These are phyloP conservation scores for Protaetia brevitarsis DNA, from an alignment of 1,140 invertebrate genomes.

Conservation along the genomic window DNA sequence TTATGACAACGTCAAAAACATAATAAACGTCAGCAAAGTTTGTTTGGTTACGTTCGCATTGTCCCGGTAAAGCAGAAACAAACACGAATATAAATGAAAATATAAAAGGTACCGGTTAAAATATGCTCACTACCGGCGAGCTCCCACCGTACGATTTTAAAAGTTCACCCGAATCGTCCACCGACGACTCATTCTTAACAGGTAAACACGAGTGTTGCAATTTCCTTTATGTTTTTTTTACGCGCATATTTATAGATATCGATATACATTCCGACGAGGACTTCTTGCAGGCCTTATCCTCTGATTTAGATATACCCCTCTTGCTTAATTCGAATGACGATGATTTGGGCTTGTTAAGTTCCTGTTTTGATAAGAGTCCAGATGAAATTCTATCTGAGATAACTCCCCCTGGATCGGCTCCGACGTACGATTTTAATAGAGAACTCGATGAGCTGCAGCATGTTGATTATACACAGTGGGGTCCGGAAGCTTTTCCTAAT, in stretches of 20 bases:
- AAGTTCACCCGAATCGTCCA: slow-evolving; percentile 40
- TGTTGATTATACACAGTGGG: slow-evolving; percentile 33
- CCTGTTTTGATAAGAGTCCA: slow-evolving; percentile 40
- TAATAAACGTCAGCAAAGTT: slow-evolving; percentile 22
- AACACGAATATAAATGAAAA: background rate
- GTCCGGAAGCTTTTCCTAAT: slow-evolving; percentile 28
- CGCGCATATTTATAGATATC: slow-evolving; percentile 25
- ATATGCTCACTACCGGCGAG: slow-evolving; percentile 30
- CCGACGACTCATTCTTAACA: slow-evolving; percentile 36
- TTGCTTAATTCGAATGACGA: slow-evolving; percentile 41
- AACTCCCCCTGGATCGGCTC: slow-evolving; percentile 21
- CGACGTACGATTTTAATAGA: slow-evolving; percentile 28
- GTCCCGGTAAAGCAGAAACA: background rate
- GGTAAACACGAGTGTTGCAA: slow-evolving; percentile 26
- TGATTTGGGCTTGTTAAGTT: slow-evolving; percentile 42
- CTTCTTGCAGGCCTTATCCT: slow-evolving; percentile 42
- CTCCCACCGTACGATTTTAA: slow-evolving; percentile 34
- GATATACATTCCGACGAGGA: slow-evolving; percentile 42
- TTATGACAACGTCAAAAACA: background rate
- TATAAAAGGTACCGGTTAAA: background rate
- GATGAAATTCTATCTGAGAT: slow-evolving; percentile 44
- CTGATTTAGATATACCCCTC: slow-evolving; percentile 43
- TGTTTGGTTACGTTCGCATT: slow-evolving; percentile 16
- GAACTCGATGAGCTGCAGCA: slow-evolving; percentile 34
- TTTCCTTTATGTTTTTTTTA: background rate